phyloP scores from a whole-genome alignment of 2,113 vertebrate genomes.

The Aegotheles bennettii region DNA sequence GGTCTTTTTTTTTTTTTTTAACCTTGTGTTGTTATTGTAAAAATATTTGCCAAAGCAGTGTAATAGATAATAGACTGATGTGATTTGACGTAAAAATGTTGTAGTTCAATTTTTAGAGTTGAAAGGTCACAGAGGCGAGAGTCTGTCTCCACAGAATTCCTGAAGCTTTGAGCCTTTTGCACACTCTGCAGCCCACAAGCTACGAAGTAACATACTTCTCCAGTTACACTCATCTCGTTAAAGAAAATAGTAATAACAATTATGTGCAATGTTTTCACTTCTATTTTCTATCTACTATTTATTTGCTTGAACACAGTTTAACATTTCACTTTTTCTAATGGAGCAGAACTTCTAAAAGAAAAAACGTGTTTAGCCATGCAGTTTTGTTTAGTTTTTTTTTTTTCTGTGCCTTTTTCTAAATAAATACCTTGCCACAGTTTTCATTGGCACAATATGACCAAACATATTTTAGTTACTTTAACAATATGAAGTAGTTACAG shows the following conservation, averaged over 20 bases:
- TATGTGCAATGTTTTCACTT: conserved; percentile 57
- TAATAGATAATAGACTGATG: conserved; percentile 21
- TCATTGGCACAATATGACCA: conserved; percentile 60
- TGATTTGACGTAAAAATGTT: conserved; percentile 70
- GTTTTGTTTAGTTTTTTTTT: conserved; percentile 33
- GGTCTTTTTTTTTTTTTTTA: neutral
- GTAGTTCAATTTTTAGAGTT: conserved; percentile 44
- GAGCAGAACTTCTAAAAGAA: conserved; percentile 61
- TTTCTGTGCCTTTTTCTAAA: conserved; percentile 67
- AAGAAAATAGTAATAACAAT: conserved; percentile 63
- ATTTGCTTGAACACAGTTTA: conserved; percentile 66
- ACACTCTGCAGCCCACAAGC: conserved; percentile 39
- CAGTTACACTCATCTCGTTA: conserved; percentile 45
- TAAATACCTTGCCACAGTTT: conserved; percentile 67
- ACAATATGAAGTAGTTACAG: conserved; percentile 48
- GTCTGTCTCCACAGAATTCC: conserved; percentile 40
- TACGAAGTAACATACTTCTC: conserved; percentile 48
- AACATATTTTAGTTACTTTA: conserved; percentile 54
- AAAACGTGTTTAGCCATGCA: conserved; percentile 46
- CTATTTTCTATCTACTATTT: conserved; percentile 51
- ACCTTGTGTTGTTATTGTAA: neutral
- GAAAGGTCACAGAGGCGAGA: conserved; percentile 35
- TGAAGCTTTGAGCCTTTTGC: conserved; percentile 38
- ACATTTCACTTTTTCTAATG: conserved; percentile 64
- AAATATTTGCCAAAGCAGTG: neutral